These are phyloP conservation scores for Tetropium fuscum DNA, from an alignment of 2,888 invertebrate species.

Conservation along the genomic window DNA sequence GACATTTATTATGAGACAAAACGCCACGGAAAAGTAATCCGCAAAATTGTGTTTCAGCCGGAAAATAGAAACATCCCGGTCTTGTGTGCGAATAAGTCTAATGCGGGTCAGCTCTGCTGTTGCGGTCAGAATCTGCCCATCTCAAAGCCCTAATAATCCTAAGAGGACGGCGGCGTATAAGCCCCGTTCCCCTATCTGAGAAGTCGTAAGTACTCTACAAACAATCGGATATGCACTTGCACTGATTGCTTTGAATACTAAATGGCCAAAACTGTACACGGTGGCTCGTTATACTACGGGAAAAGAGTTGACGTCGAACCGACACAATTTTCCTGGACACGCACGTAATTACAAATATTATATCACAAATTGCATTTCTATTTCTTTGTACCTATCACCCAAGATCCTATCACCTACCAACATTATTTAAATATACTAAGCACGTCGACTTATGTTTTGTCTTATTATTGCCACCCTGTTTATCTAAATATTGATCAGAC, in stretches of 20 bases:
- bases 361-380: no score
- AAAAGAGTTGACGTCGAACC: no score
- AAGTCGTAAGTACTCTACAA: conserved; percentile 9
- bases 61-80: conserved; percentile 25
- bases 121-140: conserved; percentile 12
- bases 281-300: conserved; percentile 1
- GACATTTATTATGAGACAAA: conserved; percentile 30
- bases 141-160: conserved; percentile 21
- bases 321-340: no score
- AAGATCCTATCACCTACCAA: no score
- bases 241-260: conserved; percentile 23
- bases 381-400: no score
- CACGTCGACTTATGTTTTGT: no score
- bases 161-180: conserved; percentile 20
- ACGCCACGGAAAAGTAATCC: conserved; percentile 29
- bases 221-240: conserved; percentile 22
- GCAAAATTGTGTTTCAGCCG: conserved; percentile 30
- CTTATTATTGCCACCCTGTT: no score
- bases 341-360: no score
- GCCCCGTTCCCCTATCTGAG: conserved; percentile 5
- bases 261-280: conserved; percentile 5
- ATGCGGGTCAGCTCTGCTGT: conserved; percentile 7
- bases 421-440: no score
- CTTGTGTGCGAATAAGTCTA: conserved; percentile 10
- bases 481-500: no score